These are phyloP conservation scores for Steinernema hermaphroditum DNA, from an alignment of 2,888 invertebrate genomes.

Conservation along the genomic window DNA sequence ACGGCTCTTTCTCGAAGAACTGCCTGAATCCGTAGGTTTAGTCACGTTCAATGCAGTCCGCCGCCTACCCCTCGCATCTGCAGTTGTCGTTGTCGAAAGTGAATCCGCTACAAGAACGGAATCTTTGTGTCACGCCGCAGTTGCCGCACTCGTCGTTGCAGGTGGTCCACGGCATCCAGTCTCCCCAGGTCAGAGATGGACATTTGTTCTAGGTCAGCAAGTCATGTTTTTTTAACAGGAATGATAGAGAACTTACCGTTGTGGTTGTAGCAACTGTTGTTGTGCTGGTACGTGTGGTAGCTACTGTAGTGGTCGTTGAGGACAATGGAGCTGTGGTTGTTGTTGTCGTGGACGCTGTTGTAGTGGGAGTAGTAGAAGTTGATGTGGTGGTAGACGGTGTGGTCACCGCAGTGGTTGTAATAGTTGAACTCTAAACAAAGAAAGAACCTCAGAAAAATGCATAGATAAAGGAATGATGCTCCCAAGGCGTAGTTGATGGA, in stretches of 20 bases:
- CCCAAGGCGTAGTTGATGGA: too few species aligned
- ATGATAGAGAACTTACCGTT: background rate
- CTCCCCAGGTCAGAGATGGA: background rate
- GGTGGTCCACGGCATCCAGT: background rate
- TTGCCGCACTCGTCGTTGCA: conserved; percentile 3
- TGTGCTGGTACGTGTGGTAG: background rate
- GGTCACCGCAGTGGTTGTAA: too few species aligned
- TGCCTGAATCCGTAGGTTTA: background rate
- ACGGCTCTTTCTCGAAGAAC: background rate
- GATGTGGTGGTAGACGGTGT: too few species aligned
- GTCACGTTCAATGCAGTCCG: too few species aligned
- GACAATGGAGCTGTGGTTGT: background rate
- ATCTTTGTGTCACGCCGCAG: background rate
- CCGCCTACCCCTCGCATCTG: background rate
- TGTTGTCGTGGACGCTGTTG: too few species aligned
- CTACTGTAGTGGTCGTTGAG: background rate
- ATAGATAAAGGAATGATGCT: too few species aligned
- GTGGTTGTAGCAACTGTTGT: background rate
- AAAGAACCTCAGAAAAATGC: too few species aligned
- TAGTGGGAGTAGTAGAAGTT: too few species aligned
- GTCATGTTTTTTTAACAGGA: too few species aligned
- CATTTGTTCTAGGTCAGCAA: background rate
- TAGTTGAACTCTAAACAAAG: too few species aligned
- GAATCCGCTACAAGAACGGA: background rate
- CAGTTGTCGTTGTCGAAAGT: background rate